These are phyloP conservation scores for Cyanistes caeruleus DNA, from an alignment of 2,113 vertebrate species.

Conservation along the genomic window DNA sequence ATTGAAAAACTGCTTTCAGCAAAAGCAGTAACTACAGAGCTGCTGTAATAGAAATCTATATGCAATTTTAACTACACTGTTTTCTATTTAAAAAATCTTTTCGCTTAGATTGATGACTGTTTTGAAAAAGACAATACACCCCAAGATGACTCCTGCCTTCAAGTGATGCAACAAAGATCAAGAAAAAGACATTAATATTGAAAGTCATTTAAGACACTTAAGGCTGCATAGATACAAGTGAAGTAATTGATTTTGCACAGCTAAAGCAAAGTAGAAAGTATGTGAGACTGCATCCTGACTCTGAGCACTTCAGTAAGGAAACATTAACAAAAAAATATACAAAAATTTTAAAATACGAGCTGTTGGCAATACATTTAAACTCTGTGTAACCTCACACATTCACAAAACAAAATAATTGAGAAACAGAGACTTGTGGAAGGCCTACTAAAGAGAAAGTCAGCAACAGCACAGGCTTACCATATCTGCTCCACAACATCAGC, in stretches of 20 bases:
- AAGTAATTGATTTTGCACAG: neutral
- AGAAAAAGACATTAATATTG: neutral
- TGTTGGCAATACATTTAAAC: neutral
- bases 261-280: neutral
- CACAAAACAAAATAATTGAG: neutral
- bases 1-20: neutral
- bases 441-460: neutral
- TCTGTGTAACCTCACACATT: neutral
- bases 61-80: neutral
- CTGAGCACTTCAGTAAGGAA: neutral
- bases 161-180: neutral
- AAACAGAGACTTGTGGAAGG: neutral
- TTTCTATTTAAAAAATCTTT: neutral
- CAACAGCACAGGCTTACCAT: neutral
- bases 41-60: neutral
- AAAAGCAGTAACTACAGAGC: neutral
- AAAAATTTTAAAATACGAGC: neutral
- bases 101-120: neutral
- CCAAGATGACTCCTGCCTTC: neutral
- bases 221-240: neutral
- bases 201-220: neutral
- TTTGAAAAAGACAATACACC: neutral
- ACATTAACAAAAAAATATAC: neutral
- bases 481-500: neutral
- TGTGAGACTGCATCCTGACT: neutral